Evolutionary conservation across 2,113 vertebrate genomes (phyloP), one percentile per base, ranked within the genome.

Genomic region (Herpetotheres cachinnans): DNA sequence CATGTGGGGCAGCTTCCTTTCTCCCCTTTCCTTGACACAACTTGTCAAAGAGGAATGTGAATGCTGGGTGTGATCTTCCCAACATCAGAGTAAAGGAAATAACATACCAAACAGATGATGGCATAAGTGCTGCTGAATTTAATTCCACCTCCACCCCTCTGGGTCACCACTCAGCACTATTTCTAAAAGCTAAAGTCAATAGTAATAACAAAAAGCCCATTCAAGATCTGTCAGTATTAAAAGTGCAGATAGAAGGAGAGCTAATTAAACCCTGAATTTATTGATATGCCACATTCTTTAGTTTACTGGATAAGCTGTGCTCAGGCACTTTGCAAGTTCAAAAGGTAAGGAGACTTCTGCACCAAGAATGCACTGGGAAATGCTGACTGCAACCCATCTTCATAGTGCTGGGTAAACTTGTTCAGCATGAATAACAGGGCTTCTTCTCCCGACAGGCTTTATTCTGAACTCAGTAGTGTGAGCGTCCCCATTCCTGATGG

Each of bases 21-120:
- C 90, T 90, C 30, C 63, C 92, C 89, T 97, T 96, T 95, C 97
- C 96, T 97, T 98, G 98, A 98, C 95, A 97, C 81, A 80, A 97
- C 98, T 97, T 98, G 97, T 96, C 42, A 71, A 32, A 86, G 92
- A 98, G 98, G 97, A 98, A 98, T 98, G 98, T 3, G 19, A 95
- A 96, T 96, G 80, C 95, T 97, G 98, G 98, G 98, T 97, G 98
- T 98, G 98, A 97, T 96, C 98, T 98, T 98, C 97, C 97, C 97
- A 95, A 85, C 80, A 47, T 69, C 95, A 98, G 94, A 96, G 97
- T 91, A 98, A 97, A 98, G 98, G 98, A 98, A 98, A 95, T 94
- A 82, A 73, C 98, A 98, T 98, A 96, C 98, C 98, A 96, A 97
- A 97, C 73, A 93, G 94, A 96, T 98, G 98, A 98, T 91, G 52